Base-by-base conservation (phyloP, 2,113 vertebrate species). In the Alaudala cheleensis region DNA sequence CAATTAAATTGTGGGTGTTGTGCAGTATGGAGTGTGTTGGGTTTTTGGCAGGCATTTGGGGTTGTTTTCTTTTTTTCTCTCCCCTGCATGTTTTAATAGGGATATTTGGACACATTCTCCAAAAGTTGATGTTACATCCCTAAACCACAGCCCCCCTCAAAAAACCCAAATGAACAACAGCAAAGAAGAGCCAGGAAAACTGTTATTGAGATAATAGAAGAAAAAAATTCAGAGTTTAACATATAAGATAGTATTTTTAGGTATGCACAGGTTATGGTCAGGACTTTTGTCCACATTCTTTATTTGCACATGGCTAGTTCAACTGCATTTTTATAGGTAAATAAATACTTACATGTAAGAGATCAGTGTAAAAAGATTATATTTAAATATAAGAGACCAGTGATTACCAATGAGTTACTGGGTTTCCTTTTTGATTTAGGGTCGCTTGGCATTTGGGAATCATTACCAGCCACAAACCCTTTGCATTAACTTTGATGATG, bases 401-500 rank as follows among this genome's bases (percentile, higher is more conserved):
- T 80, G 17, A 25, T 81, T n/a, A 42, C 15, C 54, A 47, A 8
- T 20, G 19, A 56, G 5, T 42, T 49, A 61, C 34, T 79, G 12
- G 31, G 3, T 92, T 74, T 95, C 65, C 78, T 95, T 72, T 88
- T 74, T 19, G 25, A 23, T 90, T 49, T 77, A 99, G 99, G 99
- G 99, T 56, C 99, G 99, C 25, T 85, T 99, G 96, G 99, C 99
- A 1, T 99, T 99, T 97, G 99, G 99, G 76, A 99, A 99, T 97
- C 99, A 99, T 92, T 98, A 99, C 97, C 98, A 99, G 37, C 99
- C 99, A 13, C 99, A 99, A 93, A 99, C 99, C 45, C 96, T 99
- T 66, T 99, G 99, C 58, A 98, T 99, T 94, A 99, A 99, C 93
- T 99, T 99, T 91, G 99, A 99, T 84, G 99, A 99, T 78, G 99